phyloP scores from a whole-genome alignment of 2,797 vertebrate species.

The Picus viridis region DNA sequence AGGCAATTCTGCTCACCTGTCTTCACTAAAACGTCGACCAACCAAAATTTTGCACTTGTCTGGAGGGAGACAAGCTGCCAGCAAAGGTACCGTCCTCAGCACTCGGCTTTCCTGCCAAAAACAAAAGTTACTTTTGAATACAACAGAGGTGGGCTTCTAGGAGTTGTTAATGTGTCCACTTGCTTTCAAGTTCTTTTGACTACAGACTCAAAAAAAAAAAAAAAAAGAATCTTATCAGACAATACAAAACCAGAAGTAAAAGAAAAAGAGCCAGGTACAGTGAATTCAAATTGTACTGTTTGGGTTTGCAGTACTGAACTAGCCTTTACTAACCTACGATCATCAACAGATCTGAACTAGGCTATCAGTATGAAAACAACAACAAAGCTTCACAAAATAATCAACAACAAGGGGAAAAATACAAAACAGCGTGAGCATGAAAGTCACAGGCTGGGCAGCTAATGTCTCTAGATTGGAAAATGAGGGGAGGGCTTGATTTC shows the following conservation, averaged over 20 bases:
- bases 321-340: not conserved
- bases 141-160: not conserved
- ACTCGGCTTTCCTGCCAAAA: conserved; percentile 90
- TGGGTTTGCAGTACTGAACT: not conserved
- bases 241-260: not conserved
- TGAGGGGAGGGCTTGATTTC: not conserved
- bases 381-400: not conserved
- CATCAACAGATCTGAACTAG: not conserved
- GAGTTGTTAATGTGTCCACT: not conserved
- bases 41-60: conserved; percentile 92
- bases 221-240: not conserved
- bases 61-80: conserved; percentile 90
- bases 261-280: not conserved
- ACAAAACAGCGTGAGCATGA: not conserved
- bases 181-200: not conserved
- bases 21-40: conserved; percentile 92
- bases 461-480: not conserved
- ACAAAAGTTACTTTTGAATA: conserved; percentile 20
- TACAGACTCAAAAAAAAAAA: not conserved
- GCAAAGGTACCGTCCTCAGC: conserved; percentile 92
- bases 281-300: not conserved
- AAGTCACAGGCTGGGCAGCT: not conserved
- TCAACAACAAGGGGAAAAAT: not conserved
- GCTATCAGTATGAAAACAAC: not conserved
- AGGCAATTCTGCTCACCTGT: conserved; percentile 81